phyloP scores from a whole-genome alignment of 1,140 invertebrate genomes.

The Temnothorax nylanderi region DNA sequence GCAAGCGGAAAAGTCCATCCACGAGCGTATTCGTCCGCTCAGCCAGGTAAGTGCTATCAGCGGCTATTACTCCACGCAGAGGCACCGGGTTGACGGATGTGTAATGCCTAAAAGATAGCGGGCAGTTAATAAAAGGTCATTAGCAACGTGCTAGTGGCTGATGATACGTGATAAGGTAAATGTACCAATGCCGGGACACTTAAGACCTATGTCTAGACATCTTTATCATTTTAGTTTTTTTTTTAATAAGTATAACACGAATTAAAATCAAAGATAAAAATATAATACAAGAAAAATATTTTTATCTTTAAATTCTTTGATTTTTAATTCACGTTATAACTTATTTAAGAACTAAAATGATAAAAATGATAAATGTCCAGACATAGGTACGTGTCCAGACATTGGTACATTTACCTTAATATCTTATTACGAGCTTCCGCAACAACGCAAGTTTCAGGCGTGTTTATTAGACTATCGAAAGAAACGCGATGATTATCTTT shows the following conservation, averaged over 20 bases:
- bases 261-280: no score
- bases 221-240: no score
- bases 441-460: not conserved
- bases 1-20: conserved; percentile 95
- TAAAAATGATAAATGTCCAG: no score
- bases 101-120: not conserved
- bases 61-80: not conserved
- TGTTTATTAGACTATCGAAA: not conserved
- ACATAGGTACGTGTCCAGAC: no score
- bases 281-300: no score
- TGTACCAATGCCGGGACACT: no score
- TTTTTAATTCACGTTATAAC: no score
- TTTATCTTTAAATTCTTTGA: no score
- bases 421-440: not conserved
- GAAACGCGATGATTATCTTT: not conserved
- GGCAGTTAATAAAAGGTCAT: not conserved
- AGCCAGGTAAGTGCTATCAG: conserved; percentile 90
- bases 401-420: not conserved
- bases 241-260: no score
- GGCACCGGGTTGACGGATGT: not conserved
- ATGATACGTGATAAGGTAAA: not conserved
- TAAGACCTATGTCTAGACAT: no score
- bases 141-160: not conserved
- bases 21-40: conserved; percentile 94
- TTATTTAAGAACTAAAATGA: no score